Evolutionary conservation across 2,113 vertebrate species (phyloP).

Genomic region (Burhinus oedicnemus): DNA sequence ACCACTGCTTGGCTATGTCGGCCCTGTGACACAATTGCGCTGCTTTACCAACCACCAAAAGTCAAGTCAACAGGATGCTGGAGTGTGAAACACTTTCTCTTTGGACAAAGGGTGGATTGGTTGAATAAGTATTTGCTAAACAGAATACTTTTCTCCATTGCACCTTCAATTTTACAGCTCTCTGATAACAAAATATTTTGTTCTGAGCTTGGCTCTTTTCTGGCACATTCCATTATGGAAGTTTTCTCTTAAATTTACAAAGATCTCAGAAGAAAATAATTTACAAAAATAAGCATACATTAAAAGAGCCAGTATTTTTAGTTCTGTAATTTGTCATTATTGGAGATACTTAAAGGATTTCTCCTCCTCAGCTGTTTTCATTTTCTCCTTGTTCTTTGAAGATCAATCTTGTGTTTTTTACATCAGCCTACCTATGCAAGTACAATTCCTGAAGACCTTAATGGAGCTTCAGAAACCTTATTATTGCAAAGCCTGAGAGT

Average conservation of each 20-base stretch:
- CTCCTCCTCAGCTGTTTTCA: background rate
- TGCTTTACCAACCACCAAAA: background rate
- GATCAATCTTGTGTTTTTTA: background rate
- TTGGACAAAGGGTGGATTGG: background rate
- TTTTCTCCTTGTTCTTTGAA: background rate
- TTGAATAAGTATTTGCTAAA: background rate
- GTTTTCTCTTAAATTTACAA: background rate
- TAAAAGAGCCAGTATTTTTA: background rate
- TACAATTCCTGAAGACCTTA: background rate
- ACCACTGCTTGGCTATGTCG: accelerated
- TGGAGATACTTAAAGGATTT: background rate
- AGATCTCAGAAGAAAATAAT: background rate
- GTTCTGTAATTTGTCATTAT: background rate
- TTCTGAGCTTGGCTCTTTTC: background rate
- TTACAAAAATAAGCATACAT: background rate
- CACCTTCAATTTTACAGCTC: background rate
- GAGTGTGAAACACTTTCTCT: background rate
- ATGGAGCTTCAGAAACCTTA: background rate
- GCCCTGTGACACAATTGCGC: background rate
- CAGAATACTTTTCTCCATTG: background rate
- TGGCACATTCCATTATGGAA: background rate
- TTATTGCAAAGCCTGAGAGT: no score
- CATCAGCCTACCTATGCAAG: background rate
- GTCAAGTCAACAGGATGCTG: background rate
- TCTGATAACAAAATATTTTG: background rate